These are phyloP conservation scores for Tipula unca DNA, from an alignment of 2,888 invertebrate genomes.

Conservation along the genomic window DNA sequence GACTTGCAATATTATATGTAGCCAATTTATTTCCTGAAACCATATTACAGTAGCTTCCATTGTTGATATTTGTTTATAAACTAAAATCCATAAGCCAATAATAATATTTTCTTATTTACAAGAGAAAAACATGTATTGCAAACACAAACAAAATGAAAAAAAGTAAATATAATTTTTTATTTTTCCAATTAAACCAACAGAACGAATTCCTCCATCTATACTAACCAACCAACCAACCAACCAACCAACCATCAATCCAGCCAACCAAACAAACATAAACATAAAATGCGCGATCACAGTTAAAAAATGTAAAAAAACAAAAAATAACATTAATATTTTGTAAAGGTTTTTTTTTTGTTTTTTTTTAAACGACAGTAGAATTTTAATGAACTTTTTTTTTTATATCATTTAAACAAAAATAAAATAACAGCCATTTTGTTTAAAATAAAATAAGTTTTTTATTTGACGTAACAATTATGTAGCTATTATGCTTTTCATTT, in stretches of 20 bases:
- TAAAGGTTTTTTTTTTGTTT: background rate
- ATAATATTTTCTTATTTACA: background rate
- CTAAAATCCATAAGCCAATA: background rate
- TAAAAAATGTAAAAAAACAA: background rate
- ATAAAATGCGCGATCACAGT: constrained; percentile 8
- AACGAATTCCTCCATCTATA: background rate
- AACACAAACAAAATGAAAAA: background rate
- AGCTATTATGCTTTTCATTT: background rate
- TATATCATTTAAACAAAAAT: constrained; percentile 3
- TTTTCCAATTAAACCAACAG: background rate
- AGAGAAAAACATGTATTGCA: background rate
- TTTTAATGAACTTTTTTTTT: background rate
- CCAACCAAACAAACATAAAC: background rate
- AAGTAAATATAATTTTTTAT: background rate
- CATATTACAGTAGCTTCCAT: too few species aligned
- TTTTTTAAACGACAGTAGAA: background rate
- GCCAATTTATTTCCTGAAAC: too few species aligned
- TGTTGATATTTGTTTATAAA: too few species aligned
- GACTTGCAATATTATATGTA: too few species aligned
- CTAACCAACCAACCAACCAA: background rate
- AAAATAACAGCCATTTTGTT: background rate
- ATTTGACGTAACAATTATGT: constrained; percentile 1
- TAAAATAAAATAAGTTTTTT: background rate
- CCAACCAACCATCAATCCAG: background rate
- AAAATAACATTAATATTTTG: background rate